Percentiles rank a stretch among this genome's conserved stretches.
Evolutionary conservation across 2,888 invertebrate genomes (phyloP).

Genomic region (Deilephila elpenor): DNA sequence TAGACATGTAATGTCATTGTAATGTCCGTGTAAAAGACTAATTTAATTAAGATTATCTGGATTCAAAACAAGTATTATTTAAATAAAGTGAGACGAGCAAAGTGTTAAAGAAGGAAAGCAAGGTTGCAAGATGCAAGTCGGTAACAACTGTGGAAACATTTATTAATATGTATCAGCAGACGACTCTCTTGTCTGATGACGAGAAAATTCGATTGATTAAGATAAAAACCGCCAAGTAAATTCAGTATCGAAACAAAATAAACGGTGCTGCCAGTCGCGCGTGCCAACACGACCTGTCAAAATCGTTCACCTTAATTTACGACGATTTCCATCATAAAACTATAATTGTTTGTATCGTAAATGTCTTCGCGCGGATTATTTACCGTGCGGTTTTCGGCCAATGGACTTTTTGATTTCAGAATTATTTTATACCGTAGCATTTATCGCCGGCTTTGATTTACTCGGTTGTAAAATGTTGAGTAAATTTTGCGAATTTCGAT

Average conservation of each 20-base stretch:
- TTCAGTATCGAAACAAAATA: constrained; percentile 14
- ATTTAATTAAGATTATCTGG: too few species aligned
- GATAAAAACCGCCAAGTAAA: not conserved
- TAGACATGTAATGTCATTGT: too few species aligned
- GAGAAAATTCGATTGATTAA: too few species aligned
- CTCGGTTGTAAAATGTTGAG: not conserved
- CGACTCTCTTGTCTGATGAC: too few species aligned
- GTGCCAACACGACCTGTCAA: constrained; percentile 21
- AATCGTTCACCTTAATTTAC: constrained; percentile 21
- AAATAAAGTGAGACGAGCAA: too few species aligned
- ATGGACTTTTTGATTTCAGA: constrained; percentile 8
- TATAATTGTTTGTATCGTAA: constrained; percentile 36
- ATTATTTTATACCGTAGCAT: constrained; percentile 9
- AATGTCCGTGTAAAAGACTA: too few species aligned
- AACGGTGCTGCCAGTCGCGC: constrained; percentile 7
- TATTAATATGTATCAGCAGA: too few species aligned
- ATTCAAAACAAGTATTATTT: too few species aligned
- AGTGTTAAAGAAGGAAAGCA: too few species aligned
- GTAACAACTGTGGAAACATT: too few species aligned
- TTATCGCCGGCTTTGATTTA: constrained; percentile 1
- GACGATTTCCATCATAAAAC: constrained; percentile 35
- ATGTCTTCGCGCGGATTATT: constrained; percentile 24
- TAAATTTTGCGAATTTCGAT: not conserved
- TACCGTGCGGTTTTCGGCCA: constrained; percentile 20
- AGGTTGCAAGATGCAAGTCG: too few species aligned